A percentile compares a stretch with the other conserved stretches of the same genome.
Evolutionary conservation across 2,888 invertebrate genomes (phyloP).

Genomic region (Andrena trimmerana): DNA sequence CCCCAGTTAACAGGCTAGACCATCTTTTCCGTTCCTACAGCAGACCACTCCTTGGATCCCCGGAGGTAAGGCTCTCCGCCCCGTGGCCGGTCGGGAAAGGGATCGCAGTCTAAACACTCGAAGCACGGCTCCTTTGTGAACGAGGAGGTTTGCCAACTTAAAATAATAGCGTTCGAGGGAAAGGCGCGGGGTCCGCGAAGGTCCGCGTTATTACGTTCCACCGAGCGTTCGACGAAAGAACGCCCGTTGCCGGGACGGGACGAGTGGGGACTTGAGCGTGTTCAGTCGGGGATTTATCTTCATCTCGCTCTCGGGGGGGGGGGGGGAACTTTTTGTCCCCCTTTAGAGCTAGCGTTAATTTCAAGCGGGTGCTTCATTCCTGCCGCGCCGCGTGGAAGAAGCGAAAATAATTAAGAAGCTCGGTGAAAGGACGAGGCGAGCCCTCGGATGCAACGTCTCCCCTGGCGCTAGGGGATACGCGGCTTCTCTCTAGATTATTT

Average conservation of each 20-base stretch:
- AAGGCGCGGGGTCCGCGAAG: not conserved
- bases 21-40: not conserved
- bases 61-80: not conserved
- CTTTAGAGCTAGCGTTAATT: slow-evolving; percentile 25
- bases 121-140: slow-evolving; percentile 5
- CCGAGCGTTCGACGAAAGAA: not conserved
- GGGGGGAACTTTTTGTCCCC: not conserved
- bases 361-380: slow-evolving; percentile 47
- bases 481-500: not conserved
- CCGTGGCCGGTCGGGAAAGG: not conserved
- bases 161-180: slow-evolving; percentile 18
- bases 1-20: not conserved
- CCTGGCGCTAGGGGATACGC: not conserved
- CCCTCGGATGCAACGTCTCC: slow-evolving; percentile 13
- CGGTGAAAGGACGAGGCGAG: slow-evolving; percentile 15
- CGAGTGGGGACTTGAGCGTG: slow-evolving; percentile 18
- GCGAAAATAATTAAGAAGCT: slow-evolving; percentile 58
- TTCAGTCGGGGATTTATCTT: slow-evolving; percentile 1
- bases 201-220: not conserved
- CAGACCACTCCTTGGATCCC: not conserved
- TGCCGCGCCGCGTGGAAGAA: slow-evolving; percentile 35
- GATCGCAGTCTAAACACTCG: slow-evolving; percentile 36
- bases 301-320: not conserved
- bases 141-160: slow-evolving; percentile 19
- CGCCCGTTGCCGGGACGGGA: slow-evolving; percentile 21